Conservation (phyloP, 2,113 vertebrate species). For the Lophura nycthemera region DNA sequence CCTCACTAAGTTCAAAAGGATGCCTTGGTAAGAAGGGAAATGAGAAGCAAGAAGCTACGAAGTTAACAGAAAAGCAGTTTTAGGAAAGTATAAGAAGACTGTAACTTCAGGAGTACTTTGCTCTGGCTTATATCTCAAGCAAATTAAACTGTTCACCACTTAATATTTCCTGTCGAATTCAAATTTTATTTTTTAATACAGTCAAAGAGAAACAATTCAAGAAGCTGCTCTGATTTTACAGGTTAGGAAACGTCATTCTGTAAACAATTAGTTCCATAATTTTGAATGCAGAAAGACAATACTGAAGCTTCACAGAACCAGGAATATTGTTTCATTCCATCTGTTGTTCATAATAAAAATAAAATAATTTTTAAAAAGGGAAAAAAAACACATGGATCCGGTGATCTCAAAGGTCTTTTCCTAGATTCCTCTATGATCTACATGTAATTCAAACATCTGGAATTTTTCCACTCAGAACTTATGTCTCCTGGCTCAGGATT, state of each 20-base stretch:
- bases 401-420: not conserved
- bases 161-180: not conserved
- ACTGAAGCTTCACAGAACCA: not conserved
- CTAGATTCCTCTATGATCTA: not conserved
- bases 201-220: not conserved
- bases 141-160: not conserved
- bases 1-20: not conserved
- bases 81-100: not conserved
- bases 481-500: not conserved
- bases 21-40: not conserved
- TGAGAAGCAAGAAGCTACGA: not conserved
- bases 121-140: not conserved
- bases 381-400: not conserved
- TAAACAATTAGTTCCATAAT: not conserved
- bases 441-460: accelerated
- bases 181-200: not conserved
- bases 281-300: not conserved
- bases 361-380: not conserved
- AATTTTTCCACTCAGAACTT: not conserved
- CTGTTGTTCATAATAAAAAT: not conserved
- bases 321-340: not conserved
- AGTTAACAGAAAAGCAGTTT: not conserved
- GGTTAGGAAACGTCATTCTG: not conserved
- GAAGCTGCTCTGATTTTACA: not conserved
- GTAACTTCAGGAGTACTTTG: not conserved